A percentile compares a stretch with the other conserved stretches of the same genome.
Conservation (phyloP, 2,797 vertebrate species). For the Enteromius unitaeniatus region DNA sequence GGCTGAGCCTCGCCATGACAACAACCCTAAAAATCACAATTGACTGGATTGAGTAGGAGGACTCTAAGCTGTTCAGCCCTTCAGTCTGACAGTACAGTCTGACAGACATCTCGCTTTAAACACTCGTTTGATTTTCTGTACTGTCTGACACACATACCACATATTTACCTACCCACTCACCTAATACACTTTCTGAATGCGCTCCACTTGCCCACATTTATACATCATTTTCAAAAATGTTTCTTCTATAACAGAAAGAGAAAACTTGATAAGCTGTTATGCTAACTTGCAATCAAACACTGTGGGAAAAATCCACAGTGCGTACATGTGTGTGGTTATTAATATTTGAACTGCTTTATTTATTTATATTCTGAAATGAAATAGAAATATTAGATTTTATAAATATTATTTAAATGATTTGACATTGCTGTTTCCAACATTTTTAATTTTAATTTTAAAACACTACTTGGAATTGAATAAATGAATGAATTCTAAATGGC, state of each 20-base stretch:
- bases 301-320: background rate
- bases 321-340: background rate
- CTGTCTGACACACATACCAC: slow-evolving; percentile 18
- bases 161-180: slow-evolving; percentile 18
- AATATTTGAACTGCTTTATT: background rate
- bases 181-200: background rate
- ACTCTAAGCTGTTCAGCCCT: slow-evolving; percentile 8
- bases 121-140: slow-evolving; percentile 20
- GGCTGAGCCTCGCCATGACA: slow-evolving; percentile 20
- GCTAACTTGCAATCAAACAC: background rate
- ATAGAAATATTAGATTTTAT: background rate
- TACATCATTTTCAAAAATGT: background rate
- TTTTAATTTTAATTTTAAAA: too few species aligned
- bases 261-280: background rate
- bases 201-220: background rate
- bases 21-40: slow-evolving; percentile 13
- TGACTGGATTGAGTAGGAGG: slow-evolving; percentile 22
- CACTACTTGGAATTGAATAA: too few species aligned
- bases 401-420: too few species aligned
- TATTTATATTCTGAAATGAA: background rate
- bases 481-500: background rate
- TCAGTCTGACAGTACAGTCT: slow-evolving; percentile 7
- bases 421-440: too few species aligned
- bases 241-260: background rate
- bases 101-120: slow-evolving; percentile 34